These are phyloP conservation scores for Mylabris sibirica DNA, from an alignment of 2,888 invertebrate genomes.

Conservation along the genomic window DNA sequence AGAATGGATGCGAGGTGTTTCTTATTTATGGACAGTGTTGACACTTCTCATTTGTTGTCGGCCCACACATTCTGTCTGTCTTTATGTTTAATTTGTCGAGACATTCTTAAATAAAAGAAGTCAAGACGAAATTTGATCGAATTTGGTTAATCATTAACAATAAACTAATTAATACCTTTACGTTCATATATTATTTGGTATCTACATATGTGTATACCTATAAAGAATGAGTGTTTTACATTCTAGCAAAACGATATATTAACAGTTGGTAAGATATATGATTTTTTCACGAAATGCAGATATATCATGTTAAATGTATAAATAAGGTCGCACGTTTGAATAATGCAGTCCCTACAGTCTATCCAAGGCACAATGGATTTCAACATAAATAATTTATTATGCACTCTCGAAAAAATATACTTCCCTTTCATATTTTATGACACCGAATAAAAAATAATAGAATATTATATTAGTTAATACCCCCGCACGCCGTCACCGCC, in stretches of 20 bases:
- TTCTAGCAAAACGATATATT: slow-evolving; percentile 49
- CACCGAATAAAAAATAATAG: slow-evolving; percentile 61
- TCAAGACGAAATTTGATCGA: slow-evolving; percentile 41
- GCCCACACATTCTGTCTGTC: slow-evolving; percentile 59
- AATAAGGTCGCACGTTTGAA: slow-evolving; percentile 50
- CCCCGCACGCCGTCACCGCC: slow-evolving; percentile 45
- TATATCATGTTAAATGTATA: slow-evolving; percentile 53
- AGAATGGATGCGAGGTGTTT: slow-evolving; percentile 52
- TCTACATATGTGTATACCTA: no score
- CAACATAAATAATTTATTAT: slow-evolving; percentile 60
- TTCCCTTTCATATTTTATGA: slow-evolving; percentile 55
- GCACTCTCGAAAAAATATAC: slow-evolving; percentile 61
- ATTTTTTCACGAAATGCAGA: slow-evolving; percentile 54
- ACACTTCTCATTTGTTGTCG: slow-evolving; percentile 61
- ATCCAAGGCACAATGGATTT: slow-evolving; percentile 59
- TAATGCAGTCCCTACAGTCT: slow-evolving; percentile 52
- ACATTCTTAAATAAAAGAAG: slow-evolving; percentile 57
- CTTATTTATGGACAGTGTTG: slow-evolving; percentile 62
- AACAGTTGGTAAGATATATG: slow-evolving; percentile 46
- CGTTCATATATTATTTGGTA: no score
- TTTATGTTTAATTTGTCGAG: slow-evolving; percentile 59
- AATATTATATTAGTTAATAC: slow-evolving; percentile 63
- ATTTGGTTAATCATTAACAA: slow-evolving; percentile 36
- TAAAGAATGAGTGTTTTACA: neutral
- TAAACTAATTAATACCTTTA: neutral